Percentiles rank a stretch among this genome's conserved stretches.
Conservation (phyloP, 1,140 invertebrate genomes). For the Pteromalus puparum region DNA sequence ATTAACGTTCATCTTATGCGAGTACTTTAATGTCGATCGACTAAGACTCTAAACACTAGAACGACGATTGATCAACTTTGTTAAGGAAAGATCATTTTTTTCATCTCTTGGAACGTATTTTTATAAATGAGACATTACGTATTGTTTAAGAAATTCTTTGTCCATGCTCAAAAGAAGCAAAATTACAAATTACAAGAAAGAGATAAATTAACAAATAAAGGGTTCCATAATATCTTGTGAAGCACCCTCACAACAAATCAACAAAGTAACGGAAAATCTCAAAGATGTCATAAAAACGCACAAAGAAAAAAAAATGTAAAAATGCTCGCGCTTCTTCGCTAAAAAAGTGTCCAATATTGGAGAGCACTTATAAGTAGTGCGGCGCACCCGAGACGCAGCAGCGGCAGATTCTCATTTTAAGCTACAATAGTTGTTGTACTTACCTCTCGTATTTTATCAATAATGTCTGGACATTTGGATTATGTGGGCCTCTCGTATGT, state of each 20-base stretch:
- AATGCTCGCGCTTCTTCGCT: background rate
- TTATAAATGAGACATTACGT: background rate
- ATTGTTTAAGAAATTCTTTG: background rate
- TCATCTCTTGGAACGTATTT: background rate
- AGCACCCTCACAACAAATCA: slow-evolving; percentile 3
- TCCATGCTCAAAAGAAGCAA: background rate
- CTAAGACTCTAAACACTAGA: background rate
- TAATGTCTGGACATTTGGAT: slow-evolving; percentile 63
- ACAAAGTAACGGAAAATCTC: slow-evolving; percentile 21
- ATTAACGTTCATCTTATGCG: slow-evolving; percentile 35
- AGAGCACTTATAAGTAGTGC: background rate
- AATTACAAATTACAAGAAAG: background rate
- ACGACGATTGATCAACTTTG: background rate
- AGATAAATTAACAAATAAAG: background rate
- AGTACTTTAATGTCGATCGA: slow-evolving; percentile 8
- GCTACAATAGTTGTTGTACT: slow-evolving; percentile 76
- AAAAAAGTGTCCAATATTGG: background rate
- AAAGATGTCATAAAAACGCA: slow-evolving; percentile 42
- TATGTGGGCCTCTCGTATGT: slow-evolving; percentile 26
- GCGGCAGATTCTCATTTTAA: slow-evolving; percentile 73
- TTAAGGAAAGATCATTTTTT: background rate
- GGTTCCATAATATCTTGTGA: no score
- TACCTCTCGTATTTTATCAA: slow-evolving; percentile 73
- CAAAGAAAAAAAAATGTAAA: slow-evolving; percentile 30
- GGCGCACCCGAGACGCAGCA: slow-evolving; percentile 65